Percentiles rank a stretch among this genome's conserved stretches.
phyloP scores from a whole-genome alignment of 1,140 invertebrate genomes.

The Cyphomyrmex costatus region DNA sequence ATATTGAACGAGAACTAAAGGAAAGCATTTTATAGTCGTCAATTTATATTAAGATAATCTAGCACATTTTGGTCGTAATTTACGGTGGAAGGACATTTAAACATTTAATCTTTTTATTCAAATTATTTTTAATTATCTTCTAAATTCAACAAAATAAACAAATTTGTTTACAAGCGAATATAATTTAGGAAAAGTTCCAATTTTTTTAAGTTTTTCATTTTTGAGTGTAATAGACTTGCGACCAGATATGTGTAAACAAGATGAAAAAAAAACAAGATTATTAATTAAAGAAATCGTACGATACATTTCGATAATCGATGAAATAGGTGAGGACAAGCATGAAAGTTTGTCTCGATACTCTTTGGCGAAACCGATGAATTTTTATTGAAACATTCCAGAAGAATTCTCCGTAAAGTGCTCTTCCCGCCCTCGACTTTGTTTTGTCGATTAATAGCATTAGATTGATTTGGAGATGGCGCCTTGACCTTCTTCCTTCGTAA shows the following conservation, averaged over 20 bases:
- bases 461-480: background rate
- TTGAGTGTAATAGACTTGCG: background rate
- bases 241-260: slow-evolving; percentile 50
- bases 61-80: slow-evolving; percentile 37
- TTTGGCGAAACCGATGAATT: slow-evolving; percentile 52
- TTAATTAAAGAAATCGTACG: slow-evolving; percentile 57
- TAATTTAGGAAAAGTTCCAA: background rate
- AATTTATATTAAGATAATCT: slow-evolving; percentile 71
- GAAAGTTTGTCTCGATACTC: slow-evolving; percentile 56
- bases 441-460: background rate
- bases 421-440: slow-evolving; percentile 37
- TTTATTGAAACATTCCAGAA: slow-evolving; percentile 75
- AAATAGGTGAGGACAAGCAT: slow-evolving; percentile 52
- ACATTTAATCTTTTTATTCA: background rate
- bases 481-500: background rate
- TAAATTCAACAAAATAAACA: background rate
- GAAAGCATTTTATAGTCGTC: slow-evolving; percentile 78
- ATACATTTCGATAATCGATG: slow-evolving; percentile 61
- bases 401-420: slow-evolving; percentile 54
- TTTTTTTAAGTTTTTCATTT: background rate
- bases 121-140: background rate
- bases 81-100: background rate
- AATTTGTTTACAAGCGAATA: background rate
- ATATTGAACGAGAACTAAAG: slow-evolving; percentile 77
- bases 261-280: slow-evolving; percentile 44